These are phyloP conservation scores for Notodonta ziczac DNA, from an alignment of 2,888 invertebrate species.

Conservation along the genomic window DNA sequence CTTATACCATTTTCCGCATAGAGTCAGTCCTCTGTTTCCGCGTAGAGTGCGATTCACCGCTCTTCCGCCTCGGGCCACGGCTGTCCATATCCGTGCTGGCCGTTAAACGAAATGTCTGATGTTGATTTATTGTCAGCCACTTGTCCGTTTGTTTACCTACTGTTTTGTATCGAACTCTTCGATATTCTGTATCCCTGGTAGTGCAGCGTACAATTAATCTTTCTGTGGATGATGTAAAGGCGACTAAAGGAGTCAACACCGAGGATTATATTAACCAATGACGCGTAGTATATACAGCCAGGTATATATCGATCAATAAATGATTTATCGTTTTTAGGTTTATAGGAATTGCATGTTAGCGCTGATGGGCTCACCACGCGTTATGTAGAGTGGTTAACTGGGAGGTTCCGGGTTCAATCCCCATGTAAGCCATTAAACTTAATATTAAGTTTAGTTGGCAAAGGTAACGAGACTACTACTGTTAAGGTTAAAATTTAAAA, in stretches of 20 bases:
- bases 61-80: slow-evolving; percentile 24
- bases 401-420: too few species aligned
- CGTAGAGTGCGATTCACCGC: slow-evolving; percentile 8
- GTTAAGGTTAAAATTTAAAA: too few species aligned
- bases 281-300: too few species aligned
- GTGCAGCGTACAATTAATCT: too few species aligned
- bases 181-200: background rate
- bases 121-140: slow-evolving; percentile 50
- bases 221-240: background rate
- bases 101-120: slow-evolving; percentile 53
- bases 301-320: too few species aligned
- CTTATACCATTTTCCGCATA: background rate
- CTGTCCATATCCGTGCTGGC: slow-evolving; percentile 38
- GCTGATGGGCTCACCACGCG: too few species aligned
- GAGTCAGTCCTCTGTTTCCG: slow-evolving; percentile 7
- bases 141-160: slow-evolving; percentile 18
- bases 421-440: too few species aligned
- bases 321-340: too few species aligned
- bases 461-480: too few species aligned
- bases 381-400: too few species aligned
- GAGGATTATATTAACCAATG: background rate
- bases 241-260: background rate
- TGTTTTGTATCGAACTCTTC: background rate
- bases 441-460: too few species aligned
- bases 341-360: too few species aligned